phyloP scores from a whole-genome alignment of 2,888 invertebrate genomes.

The Drosophila anceps region DNA sequence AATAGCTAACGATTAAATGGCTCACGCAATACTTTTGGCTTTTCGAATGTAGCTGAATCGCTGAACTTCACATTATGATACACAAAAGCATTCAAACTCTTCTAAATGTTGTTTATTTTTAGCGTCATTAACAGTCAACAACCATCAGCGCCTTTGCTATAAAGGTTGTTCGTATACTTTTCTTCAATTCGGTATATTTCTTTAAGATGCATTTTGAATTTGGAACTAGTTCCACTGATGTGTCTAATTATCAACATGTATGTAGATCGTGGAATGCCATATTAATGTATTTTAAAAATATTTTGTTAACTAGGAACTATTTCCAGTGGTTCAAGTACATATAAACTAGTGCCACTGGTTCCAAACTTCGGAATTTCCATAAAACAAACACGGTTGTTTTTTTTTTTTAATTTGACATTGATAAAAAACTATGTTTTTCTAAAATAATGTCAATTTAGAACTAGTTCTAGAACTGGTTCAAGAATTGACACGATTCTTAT shows the following conservation, averaged over 20 bases:
- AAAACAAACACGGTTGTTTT: no score
- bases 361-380: no score
- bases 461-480: no score
- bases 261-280: no score
- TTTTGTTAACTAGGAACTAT: neutral
- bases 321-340: no score
- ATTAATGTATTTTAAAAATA: no score
- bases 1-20: slow-evolving; percentile 42
- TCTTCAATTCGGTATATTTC: neutral
- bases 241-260: no score
- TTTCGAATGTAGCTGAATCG: neutral
- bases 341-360: no score
- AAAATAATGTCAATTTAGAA: no score
- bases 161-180: neutral
- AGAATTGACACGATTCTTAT: no score
- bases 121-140: neutral
- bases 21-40: slow-evolving; percentile 22
- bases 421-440: no score
- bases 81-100: neutral
- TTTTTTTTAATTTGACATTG: no score
- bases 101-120: neutral
- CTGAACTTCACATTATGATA: neutral
- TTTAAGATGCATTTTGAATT: neutral
- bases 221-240: neutral
- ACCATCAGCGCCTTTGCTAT: neutral